Evolutionary conservation across 2,113 vertebrate genomes (phyloP).

Genomic region (Enhydra lutris): DNA sequence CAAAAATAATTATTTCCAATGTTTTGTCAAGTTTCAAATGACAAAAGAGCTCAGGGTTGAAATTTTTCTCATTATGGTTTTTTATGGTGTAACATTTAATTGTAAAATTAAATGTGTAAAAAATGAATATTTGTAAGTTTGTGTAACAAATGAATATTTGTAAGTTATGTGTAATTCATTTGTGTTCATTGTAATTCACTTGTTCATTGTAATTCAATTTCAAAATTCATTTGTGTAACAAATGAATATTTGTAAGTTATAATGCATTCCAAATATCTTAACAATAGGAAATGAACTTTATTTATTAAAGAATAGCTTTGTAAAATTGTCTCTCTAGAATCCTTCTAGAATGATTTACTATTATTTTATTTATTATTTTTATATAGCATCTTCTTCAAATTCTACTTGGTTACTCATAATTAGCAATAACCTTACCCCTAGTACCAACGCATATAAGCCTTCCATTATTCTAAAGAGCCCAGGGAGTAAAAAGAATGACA

Average conservation of each 20-base stretch:
- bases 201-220: no score
- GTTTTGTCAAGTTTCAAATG: neutral
- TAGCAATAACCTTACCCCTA: neutral
- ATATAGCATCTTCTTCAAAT: neutral
- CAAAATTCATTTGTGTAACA: neutral
- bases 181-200: no score
- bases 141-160: neutral
- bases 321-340: neutral
- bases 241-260: neutral
- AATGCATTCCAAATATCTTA: conserved; percentile 16
- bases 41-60: neutral
- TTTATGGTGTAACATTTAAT: neutral
- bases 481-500: conserved; percentile 52
- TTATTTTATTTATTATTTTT: neutral
- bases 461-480: conserved; percentile 45
- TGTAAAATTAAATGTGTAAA: neutral
- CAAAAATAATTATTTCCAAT: conserved; percentile 18
- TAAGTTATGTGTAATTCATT: neutral
- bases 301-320: neutral
- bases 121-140: neutral
- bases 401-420: conserved; percentile 5
- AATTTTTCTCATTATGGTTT: neutral
- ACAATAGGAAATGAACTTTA: conserved; percentile 3
- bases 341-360: neutral
- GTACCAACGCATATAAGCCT: neutral